phyloP scores from a whole-genome alignment of 2,797 vertebrate species.

The Clarias laeviceps region DNA sequence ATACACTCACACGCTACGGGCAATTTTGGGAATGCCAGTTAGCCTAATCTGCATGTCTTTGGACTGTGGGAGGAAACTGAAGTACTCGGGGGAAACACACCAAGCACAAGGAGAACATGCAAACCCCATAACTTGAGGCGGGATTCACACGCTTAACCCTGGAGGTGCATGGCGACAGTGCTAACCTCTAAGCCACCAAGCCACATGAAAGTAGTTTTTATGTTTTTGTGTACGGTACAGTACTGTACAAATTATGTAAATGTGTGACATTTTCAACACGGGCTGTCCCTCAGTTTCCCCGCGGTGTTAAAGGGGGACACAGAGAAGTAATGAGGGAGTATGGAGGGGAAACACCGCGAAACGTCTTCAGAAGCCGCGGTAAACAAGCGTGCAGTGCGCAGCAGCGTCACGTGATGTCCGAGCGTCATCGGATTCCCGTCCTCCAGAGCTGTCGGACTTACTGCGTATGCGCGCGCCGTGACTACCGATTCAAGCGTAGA shows the following conservation, averaged over 20 bases:
- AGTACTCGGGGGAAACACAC: too few species aligned
- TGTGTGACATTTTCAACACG: neutral
- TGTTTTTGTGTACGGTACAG: neutral
- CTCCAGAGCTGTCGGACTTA: neutral
- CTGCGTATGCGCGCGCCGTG: conserved; percentile 44
- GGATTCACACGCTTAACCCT: too few species aligned
- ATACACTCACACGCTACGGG: too few species aligned
- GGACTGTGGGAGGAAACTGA: too few species aligned
- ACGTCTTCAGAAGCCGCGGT: neutral
- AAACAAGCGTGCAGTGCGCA: neutral
- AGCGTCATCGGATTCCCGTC: conserved; percentile 56
- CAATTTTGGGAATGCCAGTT: too few species aligned
- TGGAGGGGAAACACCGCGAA: neutral
- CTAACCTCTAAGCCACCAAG: too few species aligned
- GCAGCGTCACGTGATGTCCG: conserved; percentile 32
- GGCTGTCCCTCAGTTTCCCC: neutral
- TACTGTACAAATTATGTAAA: neutral
- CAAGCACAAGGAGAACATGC: too few species aligned
- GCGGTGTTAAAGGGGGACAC: neutral
- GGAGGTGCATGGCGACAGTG: too few species aligned
- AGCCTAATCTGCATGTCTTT: too few species aligned
- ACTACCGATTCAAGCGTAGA: neutral
- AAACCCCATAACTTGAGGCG: too few species aligned
- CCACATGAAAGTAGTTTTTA: too few species aligned
- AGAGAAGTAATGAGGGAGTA: neutral